phyloP scores from a whole-genome alignment of 1,140 invertebrate species.

The Drosophila pseudoobscura region DNA sequence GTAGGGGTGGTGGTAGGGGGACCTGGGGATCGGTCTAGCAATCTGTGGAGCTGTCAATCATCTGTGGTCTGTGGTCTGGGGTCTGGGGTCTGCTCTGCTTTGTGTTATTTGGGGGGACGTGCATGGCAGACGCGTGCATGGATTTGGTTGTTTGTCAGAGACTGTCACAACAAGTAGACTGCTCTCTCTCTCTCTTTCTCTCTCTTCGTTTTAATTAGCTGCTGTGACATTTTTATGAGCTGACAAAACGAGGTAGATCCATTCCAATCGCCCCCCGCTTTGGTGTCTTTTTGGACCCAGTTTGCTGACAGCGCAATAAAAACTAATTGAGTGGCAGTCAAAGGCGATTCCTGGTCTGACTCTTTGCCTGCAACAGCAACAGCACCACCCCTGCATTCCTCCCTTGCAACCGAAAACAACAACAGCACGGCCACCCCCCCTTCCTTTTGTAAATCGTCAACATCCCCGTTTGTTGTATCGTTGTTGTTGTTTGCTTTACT shows the following conservation, averaged over 20 bases:
- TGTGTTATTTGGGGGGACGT: not conserved
- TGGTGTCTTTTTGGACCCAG: constrained; percentile 20
- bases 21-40: constrained; percentile 7
- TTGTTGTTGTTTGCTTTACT: too few species aligned
- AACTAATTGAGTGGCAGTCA: constrained; percentile 75
- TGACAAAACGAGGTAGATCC: constrained; percentile 62
- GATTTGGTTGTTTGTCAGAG: constrained; percentile 41
- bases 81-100: not conserved
- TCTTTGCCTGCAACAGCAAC: constrained; percentile 8
- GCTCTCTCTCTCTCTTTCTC: not conserved
- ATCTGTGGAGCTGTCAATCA: constrained; percentile 43
- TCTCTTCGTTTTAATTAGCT: constrained; percentile 57
- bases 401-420: not conserved
- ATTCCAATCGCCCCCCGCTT: constrained; percentile 2
- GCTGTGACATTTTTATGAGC: constrained; percentile 76
- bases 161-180: constrained; percentile 55
- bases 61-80: constrained; percentile 3
- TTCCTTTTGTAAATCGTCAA: too few species aligned
- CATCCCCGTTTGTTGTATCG: too few species aligned
- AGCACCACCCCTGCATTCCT: not conserved
- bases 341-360: constrained; percentile 19
- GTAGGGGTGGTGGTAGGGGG: constrained; percentile 2
- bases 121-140: constrained; percentile 26
- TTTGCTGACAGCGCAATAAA: constrained; percentile 76
- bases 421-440: too few species aligned